Evolutionary conservation across 1,140 invertebrate genomes (phyloP).

Genomic region (Argopecten irradians): DNA sequence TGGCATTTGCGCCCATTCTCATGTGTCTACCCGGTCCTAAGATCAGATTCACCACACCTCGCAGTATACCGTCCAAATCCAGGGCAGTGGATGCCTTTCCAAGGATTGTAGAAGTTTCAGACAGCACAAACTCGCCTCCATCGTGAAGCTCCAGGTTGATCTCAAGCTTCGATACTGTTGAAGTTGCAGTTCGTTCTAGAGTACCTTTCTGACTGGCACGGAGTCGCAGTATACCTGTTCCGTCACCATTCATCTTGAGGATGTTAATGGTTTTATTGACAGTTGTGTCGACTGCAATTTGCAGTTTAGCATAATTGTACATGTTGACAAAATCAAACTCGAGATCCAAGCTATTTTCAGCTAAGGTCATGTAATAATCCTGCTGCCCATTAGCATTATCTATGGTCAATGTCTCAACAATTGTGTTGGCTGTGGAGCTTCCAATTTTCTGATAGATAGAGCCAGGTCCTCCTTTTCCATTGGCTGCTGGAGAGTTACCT

Average conservation of each 20-base stretch:
- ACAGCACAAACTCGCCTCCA: constrained; percentile 67
- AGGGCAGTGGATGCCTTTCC: constrained; percentile 60
- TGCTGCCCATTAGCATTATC: constrained; percentile 65
- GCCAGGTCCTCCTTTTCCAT: constrained; percentile 65
- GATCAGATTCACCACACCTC: constrained; percentile 65
- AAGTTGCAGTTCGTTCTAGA: constrained; percentile 56
- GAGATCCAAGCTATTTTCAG: constrained; percentile 56
- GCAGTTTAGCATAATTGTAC: constrained; percentile 64
- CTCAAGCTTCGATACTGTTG: constrained; percentile 61
- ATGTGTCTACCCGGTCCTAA: constrained; percentile 60
- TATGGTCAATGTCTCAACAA: constrained; percentile 54
- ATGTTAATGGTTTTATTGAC: constrained; percentile 60
- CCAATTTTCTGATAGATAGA: constrained; percentile 59
- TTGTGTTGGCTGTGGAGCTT: constrained; percentile 48
- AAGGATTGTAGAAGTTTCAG: constrained; percentile 64
- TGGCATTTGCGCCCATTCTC: constrained; percentile 61
- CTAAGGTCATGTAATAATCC: constrained; percentile 59
- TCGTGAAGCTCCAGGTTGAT: constrained; percentile 67
- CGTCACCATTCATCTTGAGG: constrained; percentile 64
- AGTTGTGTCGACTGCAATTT: constrained; percentile 57
- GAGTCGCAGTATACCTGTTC: constrained; percentile 64
- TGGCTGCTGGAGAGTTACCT: constrained; percentile 51
- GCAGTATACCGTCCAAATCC: constrained; percentile 64
- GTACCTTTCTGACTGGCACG: constrained; percentile 62
- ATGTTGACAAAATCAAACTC: constrained; percentile 62